A percentile compares a stretch with the other conserved stretches of the same genome.
Conservation (phyloP, 2,888 invertebrate species). For the Melanostoma scalare region DNA sequence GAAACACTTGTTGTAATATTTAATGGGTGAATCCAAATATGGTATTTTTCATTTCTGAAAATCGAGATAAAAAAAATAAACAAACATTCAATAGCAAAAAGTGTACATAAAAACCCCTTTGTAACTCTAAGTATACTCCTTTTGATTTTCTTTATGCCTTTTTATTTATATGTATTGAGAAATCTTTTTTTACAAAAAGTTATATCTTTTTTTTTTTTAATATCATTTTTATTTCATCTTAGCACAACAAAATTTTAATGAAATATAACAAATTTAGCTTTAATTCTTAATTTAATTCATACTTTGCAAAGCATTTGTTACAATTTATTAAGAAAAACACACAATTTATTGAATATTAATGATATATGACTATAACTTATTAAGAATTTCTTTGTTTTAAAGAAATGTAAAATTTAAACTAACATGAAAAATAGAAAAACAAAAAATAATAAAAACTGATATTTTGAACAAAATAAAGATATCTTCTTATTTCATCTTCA, state of each 20-base stretch:
- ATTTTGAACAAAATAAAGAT: slow-evolving; percentile 72
- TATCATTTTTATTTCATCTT: slow-evolving; percentile 45
- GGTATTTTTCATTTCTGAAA: too few relatives aligned
- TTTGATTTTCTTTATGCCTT: slow-evolving; percentile 38
- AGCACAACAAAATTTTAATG: slow-evolving; percentile 47
- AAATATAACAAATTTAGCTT: slow-evolving; percentile 58
- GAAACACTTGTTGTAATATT: too few relatives aligned
- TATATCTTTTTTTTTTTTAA: slow-evolving; percentile 17
- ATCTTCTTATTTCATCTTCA: slow-evolving; percentile 70
- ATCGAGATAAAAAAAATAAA: too few relatives aligned
- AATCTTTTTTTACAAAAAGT: slow-evolving; percentile 2
- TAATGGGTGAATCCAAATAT: too few relatives aligned
- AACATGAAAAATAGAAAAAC: slow-evolving; percentile 62
- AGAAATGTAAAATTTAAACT: slow-evolving; percentile 68
- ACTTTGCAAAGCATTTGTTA: slow-evolving; percentile 71
- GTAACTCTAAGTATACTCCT: not conserved
- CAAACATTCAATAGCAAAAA: too few relatives aligned
- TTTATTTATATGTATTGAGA: slow-evolving; percentile 43
- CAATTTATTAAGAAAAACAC: slow-evolving; percentile 65
- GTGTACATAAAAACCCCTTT: too few relatives aligned
- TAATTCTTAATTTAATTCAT: slow-evolving; percentile 63
- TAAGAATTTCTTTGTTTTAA: slow-evolving; percentile 75
- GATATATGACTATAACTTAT: slow-evolving; percentile 68
- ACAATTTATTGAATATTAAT: slow-evolving; percentile 67
- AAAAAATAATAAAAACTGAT: slow-evolving; percentile 67